A percentile compares a stretch with the other conserved stretches of the same genome.
phyloP scores from a whole-genome alignment of 2,797 vertebrate genomes.

The Gorsachius magnificus region DNA sequence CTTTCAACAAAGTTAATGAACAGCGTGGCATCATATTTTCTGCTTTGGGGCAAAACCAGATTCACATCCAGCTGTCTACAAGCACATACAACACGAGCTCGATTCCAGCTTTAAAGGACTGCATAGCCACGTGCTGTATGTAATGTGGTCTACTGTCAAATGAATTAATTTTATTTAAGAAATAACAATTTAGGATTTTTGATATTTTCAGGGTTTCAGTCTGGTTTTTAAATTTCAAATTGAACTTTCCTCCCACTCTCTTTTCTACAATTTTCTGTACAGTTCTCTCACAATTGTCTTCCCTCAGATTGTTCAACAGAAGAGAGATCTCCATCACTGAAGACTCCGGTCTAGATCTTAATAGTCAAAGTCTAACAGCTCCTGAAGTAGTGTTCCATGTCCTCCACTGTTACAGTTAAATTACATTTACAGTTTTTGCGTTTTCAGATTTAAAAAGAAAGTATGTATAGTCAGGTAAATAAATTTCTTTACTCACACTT shows the following conservation, averaged over 20 bases:
- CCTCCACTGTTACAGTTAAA: neutral
- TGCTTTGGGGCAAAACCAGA: neutral
- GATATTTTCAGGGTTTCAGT: neutral
- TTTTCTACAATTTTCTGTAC: neutral
- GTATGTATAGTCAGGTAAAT: neutral
- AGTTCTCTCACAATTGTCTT: neutral
- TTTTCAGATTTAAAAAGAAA: neutral
- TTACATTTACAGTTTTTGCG: neutral
- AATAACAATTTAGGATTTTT: neutral
- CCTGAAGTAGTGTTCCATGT: neutral
- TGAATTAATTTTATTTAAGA: neutral
- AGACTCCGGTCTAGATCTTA: slow-evolving; percentile 1
- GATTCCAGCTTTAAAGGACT: neutral
- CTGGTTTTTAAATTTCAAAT: neutral
- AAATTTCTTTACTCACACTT: neutral
- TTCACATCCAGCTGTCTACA: neutral
- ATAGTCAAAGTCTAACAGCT: neutral
- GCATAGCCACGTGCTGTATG: no score
- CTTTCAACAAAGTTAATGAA: neutral
- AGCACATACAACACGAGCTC: neutral
- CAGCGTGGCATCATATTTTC: accelerated
- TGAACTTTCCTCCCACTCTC: neutral
- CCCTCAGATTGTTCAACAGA: neutral
- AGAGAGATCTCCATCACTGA: neutral
- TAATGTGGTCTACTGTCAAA: neutral